Base-by-base conservation (phyloP, 2,888 invertebrate species). In the Stegana nigrithorax region DNA sequence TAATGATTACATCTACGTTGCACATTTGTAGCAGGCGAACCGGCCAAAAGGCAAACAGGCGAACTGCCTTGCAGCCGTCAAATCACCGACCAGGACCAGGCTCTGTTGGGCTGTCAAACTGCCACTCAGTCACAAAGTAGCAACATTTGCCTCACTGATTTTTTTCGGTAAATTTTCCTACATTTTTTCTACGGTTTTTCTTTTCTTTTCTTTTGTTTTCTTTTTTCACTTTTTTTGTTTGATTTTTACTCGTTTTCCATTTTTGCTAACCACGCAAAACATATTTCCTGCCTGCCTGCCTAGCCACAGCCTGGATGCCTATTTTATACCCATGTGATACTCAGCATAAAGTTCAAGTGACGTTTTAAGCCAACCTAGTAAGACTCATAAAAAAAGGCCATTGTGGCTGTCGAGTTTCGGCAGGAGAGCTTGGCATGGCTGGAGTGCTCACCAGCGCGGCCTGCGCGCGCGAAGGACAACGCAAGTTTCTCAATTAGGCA, bases 1-100 rank as follows among this genome's bases (percentile, higher is more conserved):
- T 76, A 76, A 76, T 76, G 75, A 76, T 76, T 77, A 76, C 75
- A 76, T 77, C 77, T 78, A 64, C 72, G 72, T 72, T 78, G 77
- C 79, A 75, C 77, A 78, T 75, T 76, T 75, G 69, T 14, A 76
- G 65, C 78, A 78, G 66, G 65, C 66, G n/a, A n/a, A n/a, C n/a
- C n/a, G n/a, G n/a, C n/a, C n/a, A n/a, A n/a, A n/a, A n/a, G n/a
- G n/a, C n/a, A n/a, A n/a, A n/a, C n/a, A n/a, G n/a, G n/a, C n/a
- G n/a, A n/a, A n/a, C n/a, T n/a, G n/a, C n/a, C n/a, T n/a, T n/a
- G n/a, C n/a, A n/a, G n/a, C n/a, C n/a, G n/a, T n/a, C n/a, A n/a
- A n/a, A n/a, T n/a, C n/a, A n/a, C n/a, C n/a, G n/a, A n/a, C n/a
- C n/a, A n/a, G n/a, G n/a, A n/a, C n/a, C n/a, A n/a, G n/a, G n/a